Percentiles rank a stretch among this genome's conserved stretches.
These are phyloP conservation scores for Dicyrtoma fusca DNA, from an alignment of 2,888 invertebrate species.

Conservation along the genomic window DNA sequence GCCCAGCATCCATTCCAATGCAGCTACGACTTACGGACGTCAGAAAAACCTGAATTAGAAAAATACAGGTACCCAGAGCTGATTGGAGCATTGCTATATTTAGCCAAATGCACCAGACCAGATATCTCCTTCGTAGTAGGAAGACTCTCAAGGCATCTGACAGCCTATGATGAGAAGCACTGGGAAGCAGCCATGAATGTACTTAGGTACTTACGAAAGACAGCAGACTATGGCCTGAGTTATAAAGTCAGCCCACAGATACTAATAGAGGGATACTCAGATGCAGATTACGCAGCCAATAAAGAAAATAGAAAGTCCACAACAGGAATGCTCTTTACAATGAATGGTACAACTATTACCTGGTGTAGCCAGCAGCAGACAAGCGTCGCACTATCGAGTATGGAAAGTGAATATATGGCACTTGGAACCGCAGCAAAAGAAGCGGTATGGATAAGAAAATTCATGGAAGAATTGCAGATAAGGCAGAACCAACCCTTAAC, in stretches of 20 bases:
- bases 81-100: constrained; percentile 42
- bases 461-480: constrained; percentile 40
- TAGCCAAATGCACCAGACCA: constrained; percentile 47
- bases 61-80: constrained; percentile 37
- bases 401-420: constrained; percentile 52
- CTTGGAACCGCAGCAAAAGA: constrained; percentile 39
- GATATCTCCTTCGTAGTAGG: constrained; percentile 44
- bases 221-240: constrained; percentile 11
- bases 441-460: constrained; percentile 41
- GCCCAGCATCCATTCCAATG: neutral
- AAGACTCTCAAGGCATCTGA: constrained; percentile 46
- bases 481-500: neutral
- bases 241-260: neutral
- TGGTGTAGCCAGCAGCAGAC: constrained; percentile 48
- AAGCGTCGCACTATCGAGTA: constrained; percentile 40
- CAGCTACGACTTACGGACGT: neutral
- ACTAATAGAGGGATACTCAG: constrained; percentile 40
- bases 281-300: constrained; percentile 50
- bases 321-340: constrained; percentile 38
- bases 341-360: constrained; percentile 36
- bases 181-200: constrained; percentile 47
- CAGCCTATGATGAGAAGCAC: constrained; percentile 45
- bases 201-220: constrained; percentile 44
- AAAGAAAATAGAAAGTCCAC: constrained; percentile 39
- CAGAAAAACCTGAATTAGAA: no score